Conservation (phyloP, 2,888 invertebrate species). For the Ormyrus thymus region DNA sequence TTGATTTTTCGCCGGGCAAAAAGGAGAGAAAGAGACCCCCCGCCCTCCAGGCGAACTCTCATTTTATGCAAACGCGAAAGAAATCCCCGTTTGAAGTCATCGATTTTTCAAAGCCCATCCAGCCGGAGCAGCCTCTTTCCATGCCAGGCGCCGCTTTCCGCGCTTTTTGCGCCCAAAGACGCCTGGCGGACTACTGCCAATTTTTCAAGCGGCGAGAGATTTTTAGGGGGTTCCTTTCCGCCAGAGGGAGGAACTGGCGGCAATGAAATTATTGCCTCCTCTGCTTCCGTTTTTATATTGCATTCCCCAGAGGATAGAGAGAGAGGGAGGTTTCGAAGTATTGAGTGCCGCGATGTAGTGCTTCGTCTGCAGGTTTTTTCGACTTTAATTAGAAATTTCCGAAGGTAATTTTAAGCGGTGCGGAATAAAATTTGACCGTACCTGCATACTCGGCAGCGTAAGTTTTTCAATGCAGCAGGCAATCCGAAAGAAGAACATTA, state of each 20-base stretch:
- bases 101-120: conserved; percentile 63
- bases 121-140: conserved; percentile 49
- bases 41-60: conserved; percentile 55
- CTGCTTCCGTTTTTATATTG: neutral
- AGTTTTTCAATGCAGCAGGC: too few relatives aligned
- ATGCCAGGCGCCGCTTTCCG: conserved; percentile 13
- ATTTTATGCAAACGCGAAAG: conserved; percentile 64
- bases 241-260: neutral
- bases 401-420: too few relatives aligned
- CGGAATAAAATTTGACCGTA: too few relatives aligned
- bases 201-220: conserved; percentile 49
- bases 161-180: too few relatives aligned
- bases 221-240: neutral
- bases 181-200: conserved; percentile 32
- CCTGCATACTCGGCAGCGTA: too few relatives aligned
- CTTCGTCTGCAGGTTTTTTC: too few relatives aligned
- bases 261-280: too few relatives aligned
- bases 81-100: conserved; percentile 62
- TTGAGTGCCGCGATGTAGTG: too few relatives aligned
- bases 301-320: neutral
- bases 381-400: too few relatives aligned
- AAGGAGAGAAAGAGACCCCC: neutral
- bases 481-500: too few relatives aligned
- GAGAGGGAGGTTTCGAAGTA: neutral
- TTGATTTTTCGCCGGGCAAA: conserved; percentile 29